Base-by-base conservation (phyloP, 2,797 vertebrate genomes). In the Malacoctenus gilli region DNA sequence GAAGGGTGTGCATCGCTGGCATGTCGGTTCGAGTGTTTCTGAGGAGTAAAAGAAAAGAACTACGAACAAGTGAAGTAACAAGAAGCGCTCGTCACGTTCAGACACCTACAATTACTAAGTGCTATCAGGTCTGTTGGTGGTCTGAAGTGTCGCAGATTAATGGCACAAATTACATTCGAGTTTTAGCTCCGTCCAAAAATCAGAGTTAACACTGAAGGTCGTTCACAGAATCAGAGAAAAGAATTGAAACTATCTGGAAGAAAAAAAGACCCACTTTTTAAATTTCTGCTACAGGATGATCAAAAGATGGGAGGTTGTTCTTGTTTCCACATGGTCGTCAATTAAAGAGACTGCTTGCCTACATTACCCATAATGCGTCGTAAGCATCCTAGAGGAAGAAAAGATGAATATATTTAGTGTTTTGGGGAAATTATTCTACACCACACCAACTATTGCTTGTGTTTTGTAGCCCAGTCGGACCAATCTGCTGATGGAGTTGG, bases 151-250 rank as follows among this genome's bases (percentile, higher is more conserved):
- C n/a, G 68, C 4, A 47, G 38, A 59, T 40, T 56, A 42, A 66
- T 40, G 59, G 59, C 77, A 76, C 70, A 60, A 34, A 5, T 34
- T 30, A 57, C 59, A 49, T 66, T 63, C 30, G 5, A 39, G 63
- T 48, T 47, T n/a, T 49, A 37, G 53, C 4, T 12, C n/a, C n/a
- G n/a, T 20, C 20, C 23, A 19, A 46, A 42, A 35, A 57, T 18
- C 2, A 0, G 3, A 41, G 9, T 57, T 16, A 18, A 36, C 16
- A 15, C 1, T 23, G 1, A 23, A 2, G 6, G 4, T 15, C 59
- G 16, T 8, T 43, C 39, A 50, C 4, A n/a, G n/a, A 9, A 9
- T 19, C 10, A 30, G 36, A 15, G 1, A 28, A 6, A 47, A 47
- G 12, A 9, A 10, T 18, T 20, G 4, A 5, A 15, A 53, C 28